Percentiles rank a stretch among this genome's conserved stretches.
These are phyloP conservation scores for Patella pellucida DNA, from an alignment of 2,888 invertebrate species.

Conservation along the genomic window DNA sequence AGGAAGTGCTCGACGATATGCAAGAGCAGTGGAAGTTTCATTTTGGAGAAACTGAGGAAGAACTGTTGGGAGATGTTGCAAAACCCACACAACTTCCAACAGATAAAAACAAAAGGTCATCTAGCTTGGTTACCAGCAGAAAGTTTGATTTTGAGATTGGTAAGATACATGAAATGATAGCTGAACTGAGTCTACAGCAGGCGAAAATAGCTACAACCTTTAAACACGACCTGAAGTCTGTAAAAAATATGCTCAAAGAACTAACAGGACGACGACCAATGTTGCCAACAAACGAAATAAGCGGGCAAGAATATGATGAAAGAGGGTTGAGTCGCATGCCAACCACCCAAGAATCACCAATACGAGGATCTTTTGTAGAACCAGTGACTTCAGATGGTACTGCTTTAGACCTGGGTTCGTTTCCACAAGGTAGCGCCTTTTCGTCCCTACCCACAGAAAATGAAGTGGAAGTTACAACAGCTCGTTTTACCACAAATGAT, in stretches of 20 bases:
- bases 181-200: slow-evolving; percentile 46
- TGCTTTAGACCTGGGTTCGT: not conserved
- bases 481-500: slow-evolving; percentile 1
- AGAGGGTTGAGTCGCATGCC: not conserved
- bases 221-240: slow-evolving; percentile 47
- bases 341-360: not conserved
- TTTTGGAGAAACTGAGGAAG: slow-evolving; percentile 45
- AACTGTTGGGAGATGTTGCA: slow-evolving; percentile 31
- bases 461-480: not conserved
- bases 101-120: slow-evolving; percentile 15
- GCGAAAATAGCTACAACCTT: slow-evolving; percentile 48
- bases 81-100: slow-evolving; percentile 32
- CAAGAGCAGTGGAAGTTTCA: slow-evolving; percentile 49
- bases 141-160: slow-evolving; percentile 53
- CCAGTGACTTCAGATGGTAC: not conserved
- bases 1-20: slow-evolving; percentile 61
- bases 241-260: slow-evolving; percentile 46
- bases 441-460: not conserved
- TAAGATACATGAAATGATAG: slow-evolving; percentile 42
- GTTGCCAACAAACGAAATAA: slow-evolving; percentile 7
- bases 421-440: not conserved
- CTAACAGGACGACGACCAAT: slow-evolving; percentile 19
- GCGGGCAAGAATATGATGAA: not conserved
- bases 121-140: slow-evolving; percentile 40
- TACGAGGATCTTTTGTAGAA: not conserved